Base-by-base conservation (phyloP, 1,140 invertebrate species). In the Lepidurus arcticus region DNA sequence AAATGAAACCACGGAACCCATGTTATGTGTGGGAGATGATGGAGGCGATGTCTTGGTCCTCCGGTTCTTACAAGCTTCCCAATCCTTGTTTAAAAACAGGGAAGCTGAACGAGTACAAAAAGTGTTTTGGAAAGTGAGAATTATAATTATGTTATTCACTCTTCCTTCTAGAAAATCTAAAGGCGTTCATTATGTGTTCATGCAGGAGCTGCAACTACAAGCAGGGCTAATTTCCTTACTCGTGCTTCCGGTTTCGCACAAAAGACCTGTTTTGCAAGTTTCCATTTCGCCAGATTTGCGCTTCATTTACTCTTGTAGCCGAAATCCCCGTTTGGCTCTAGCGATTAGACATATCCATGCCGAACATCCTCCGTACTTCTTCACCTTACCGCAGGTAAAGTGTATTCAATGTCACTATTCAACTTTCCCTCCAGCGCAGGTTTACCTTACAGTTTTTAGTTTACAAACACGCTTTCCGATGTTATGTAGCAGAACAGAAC, bases 41-140 rank as follows among this genome's bases (percentile, higher is more conserved):
- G 76, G 44, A n/a, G 76, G 76, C 4, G 76, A 76, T n/a, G 76
- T 76, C 42, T 45, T 76, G 7, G 76, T 76, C n/a, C 44, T 76
- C 1, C 76, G 76, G 2, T 76, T 76, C 44, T 47, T 76, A 26
- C 45, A 76, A 76, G 76, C 76, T 47, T 76, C 76, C 11, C 45
- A 45, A 16, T 76, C 76, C 65, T 44, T 76, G 13, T 76, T 76
- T 45, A 76, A 76, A 42, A 76, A 76, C 45, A 10, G 76, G 5
- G 76, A 76, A 76, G 76, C 44, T 24, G 76, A 76, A 13, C 21
- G 65, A 47, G 65, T 76, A 8, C 76, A 76, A 47, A 45, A 76
- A n/a, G 44, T 76, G n/a, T 76, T 53, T 16, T 76, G 76, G 76
- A 45, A 65, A 53, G 76, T 76, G 65, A 16, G 44, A 45, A 26